phyloP scores from a whole-genome alignment of 2,888 invertebrate species.

The Steinernema scapterisci region DNA sequence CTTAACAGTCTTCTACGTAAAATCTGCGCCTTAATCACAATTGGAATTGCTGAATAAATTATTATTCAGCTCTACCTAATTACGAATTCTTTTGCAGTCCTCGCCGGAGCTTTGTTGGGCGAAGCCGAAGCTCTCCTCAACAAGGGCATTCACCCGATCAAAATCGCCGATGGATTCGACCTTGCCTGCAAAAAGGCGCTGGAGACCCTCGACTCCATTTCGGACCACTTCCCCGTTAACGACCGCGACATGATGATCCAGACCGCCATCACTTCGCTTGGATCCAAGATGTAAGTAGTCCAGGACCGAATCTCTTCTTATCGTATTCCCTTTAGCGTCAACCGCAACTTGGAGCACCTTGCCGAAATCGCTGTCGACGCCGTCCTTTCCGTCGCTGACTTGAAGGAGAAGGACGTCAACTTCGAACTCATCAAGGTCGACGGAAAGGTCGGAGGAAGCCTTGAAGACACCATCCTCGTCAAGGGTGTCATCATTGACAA shows the following conservation, averaged over 20 bases:
- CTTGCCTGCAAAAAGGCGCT: constrained; percentile 83
- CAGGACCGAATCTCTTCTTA: not conserved
- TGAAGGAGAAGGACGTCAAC: constrained; percentile 91
- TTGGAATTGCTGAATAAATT: too few species aligned
- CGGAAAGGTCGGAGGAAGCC: constrained; percentile 91
- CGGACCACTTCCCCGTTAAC: constrained; percentile 86
- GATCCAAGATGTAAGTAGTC: constrained; percentile 83
- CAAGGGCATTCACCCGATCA: constrained; percentile 96
- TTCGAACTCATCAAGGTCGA: constrained; percentile 98
- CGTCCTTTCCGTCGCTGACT: constrained; percentile 91
- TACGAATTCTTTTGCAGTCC: constrained; percentile 70
- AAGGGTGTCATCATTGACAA: constrained; percentile 97
- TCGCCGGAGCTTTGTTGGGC: constrained; percentile 87
- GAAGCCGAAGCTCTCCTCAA: constrained; percentile 90
- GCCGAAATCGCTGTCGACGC: constrained; percentile 98
- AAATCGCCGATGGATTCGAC: constrained; percentile 98
- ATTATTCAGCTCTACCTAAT: too few species aligned
- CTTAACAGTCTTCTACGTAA: not conserved
- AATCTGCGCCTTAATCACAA: too few species aligned
- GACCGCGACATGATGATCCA: constrained; percentile 84
- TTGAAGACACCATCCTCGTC: constrained; percentile 95
- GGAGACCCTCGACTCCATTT: constrained; percentile 78
- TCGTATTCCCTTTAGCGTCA: constrained; percentile 74
- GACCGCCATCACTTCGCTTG: constrained; percentile 96
- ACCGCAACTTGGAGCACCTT: constrained; percentile 94